Conservation (phyloP, 2,113 vertebrate species). For the Chloebia gouldiae region DNA sequence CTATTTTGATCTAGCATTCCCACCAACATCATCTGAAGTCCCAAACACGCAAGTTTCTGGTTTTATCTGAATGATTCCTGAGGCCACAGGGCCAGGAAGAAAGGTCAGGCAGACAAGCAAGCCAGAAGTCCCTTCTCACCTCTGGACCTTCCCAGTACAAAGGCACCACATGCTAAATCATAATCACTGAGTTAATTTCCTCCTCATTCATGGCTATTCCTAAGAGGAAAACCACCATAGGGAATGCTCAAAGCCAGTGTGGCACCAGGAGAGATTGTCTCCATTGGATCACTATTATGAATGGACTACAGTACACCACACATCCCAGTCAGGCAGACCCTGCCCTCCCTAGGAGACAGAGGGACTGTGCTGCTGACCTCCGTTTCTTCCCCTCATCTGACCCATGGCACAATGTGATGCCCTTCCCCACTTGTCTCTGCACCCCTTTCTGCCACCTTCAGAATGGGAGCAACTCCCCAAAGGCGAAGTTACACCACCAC, state of each 20-base stretch:
- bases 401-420: rapidly evolving
- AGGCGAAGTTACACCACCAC: not conserved
- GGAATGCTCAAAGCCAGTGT: rapidly evolving
- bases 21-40: not conserved
- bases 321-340: not conserved
- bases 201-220: not conserved
- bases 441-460: not conserved
- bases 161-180: not conserved
- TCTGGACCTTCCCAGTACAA: not conserved
- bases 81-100: not conserved
- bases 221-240: not conserved
- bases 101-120: not conserved
- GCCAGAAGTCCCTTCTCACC: not conserved
- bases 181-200: rapidly evolving
- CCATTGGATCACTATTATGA: not conserved
- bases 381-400: not conserved
- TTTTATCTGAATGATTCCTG: not conserved
- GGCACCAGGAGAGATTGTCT: not conserved
- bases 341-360: not conserved
- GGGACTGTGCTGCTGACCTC: not conserved
- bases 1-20: not conserved
- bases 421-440: not conserved
- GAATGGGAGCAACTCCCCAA: not conserved
- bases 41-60: not conserved
- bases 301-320: not conserved